phyloP scores from a whole-genome alignment of 1,140 invertebrate species.

The Liolophura sinensis region DNA sequence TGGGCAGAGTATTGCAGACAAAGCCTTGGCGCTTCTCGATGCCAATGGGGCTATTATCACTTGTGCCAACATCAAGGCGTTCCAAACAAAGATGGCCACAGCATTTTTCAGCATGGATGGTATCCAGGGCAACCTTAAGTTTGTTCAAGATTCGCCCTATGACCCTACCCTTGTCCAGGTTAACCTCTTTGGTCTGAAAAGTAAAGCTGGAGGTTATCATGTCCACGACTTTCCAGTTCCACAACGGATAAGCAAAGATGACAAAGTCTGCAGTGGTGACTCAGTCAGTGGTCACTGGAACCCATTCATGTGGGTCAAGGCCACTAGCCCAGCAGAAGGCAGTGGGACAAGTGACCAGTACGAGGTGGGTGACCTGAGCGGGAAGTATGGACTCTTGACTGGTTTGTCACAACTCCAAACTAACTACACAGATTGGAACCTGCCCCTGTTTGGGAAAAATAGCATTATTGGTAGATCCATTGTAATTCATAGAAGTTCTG shows the following conservation, averaged over 20 bases:
- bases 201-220: conserved; percentile 59
- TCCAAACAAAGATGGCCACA: conserved; percentile 59
- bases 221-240: conserved; percentile 63
- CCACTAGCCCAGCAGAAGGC: conserved; percentile 54
- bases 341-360: conserved; percentile 67
- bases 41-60: conserved; percentile 12
- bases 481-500: conserved; percentile 73
- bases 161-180: conserved; percentile 82
- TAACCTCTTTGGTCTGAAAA: conserved; percentile 67
- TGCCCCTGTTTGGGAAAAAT: conserved; percentile 80
- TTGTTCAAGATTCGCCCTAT: conserved; percentile 82
- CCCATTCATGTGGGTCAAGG: conserved; percentile 57
- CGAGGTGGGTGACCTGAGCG: conserved; percentile 74
- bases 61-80: conserved; percentile 76
- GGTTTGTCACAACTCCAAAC: conserved; percentile 62
- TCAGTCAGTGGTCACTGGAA: conserved; percentile 71
- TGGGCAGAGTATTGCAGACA: conserved; percentile 50
- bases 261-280: conserved; percentile 78
- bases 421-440: conserved; percentile 79
- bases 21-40: conserved; percentile 24
- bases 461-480: conserved; percentile 83
- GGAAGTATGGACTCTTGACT: conserved; percentile 75
- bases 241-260: conserved; percentile 67
- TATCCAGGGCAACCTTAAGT: conserved; percentile 77
- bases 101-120: conserved; percentile 78